Base-by-base conservation (phyloP, 2,113 vertebrate species). In the Carettochelys insculpta region DNA sequence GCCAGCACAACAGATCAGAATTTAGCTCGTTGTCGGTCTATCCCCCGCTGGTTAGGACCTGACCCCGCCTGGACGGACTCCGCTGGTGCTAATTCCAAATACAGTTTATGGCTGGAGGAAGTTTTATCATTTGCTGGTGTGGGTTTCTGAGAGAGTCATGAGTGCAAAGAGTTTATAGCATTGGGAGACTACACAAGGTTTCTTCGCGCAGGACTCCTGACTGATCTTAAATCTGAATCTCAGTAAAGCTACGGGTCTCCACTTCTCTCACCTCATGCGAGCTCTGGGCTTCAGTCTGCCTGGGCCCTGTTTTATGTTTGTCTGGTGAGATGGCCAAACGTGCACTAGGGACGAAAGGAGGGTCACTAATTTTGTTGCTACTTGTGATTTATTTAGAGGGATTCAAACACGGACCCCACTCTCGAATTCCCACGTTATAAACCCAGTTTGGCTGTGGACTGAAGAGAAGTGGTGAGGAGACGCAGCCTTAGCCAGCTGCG, bases 121-220 rank as follows among this genome's bases (percentile, higher is more conserved):
- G 0, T 4, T 47, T 89, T 22, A 2, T 0, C 4, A 0, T 3
- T 1, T 41, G 82, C 6, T 75, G 58, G 20, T 1, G 2, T 68
- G 47, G 43, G 51, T 3, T 77, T 95, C 79, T 38, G 85, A 58
- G 48, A 38, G 8, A 12, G 1, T 0, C 1, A 24, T 31, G 41
- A 6, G 56, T 52, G 52, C 0, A 1, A 77, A 38, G 16, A 10
- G 17, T 13, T 9, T 5, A 31, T 20, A 34, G 47, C 47, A 20
- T 5, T 45, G 71, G 5, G 71, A 45, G 71, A 45, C 11, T 45
- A 14, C 27, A 24, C 71, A 45, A 4, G 71, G 22, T 75, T 75
- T 45, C 38, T 75, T 75, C 41, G 14, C 71, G 45, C 6, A 6
- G 24, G 3, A 5, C 38, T 73, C 41, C 71, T 45, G 24, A 73